Conservation (phyloP, 2,797 vertebrate species). For the Bufotes viridis region DNA sequence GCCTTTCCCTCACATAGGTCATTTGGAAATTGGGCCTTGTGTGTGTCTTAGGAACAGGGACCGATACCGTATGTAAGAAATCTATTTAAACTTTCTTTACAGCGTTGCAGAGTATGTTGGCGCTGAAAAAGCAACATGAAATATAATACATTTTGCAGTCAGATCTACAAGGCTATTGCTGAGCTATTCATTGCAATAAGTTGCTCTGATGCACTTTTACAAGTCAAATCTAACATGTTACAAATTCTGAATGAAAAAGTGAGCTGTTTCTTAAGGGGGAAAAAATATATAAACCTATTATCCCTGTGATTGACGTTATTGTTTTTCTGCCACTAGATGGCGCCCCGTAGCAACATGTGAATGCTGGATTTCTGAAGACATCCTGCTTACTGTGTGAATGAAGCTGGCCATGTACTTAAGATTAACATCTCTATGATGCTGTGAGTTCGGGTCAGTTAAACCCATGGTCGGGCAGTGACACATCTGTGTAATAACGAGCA, state of each 20-base stretch:
- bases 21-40: too few species aligned
- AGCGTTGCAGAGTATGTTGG: too few species aligned
- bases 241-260: too few species aligned
- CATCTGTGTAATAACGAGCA: too few species aligned
- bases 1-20: neutral
- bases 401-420: neutral
- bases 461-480: too few species aligned
- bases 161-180: neutral
- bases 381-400: neutral
- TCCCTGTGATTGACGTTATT: neutral
- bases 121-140: too few species aligned
- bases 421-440: too few species aligned
- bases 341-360: neutral
- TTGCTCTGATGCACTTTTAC: neutral
- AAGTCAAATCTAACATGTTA: neutral
- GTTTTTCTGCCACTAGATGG: constrained; percentile 30
- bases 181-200: neutral
- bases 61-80: too few species aligned
- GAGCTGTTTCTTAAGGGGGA: too few species aligned
- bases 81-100: too few species aligned
- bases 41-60: too few species aligned
- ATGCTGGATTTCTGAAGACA: neutral
- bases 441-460: too few species aligned
- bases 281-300: neutral
- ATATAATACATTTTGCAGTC: neutral